phyloP scores from a whole-genome alignment of 2,113 vertebrate genomes.

The Saimiri boliviensis region DNA sequence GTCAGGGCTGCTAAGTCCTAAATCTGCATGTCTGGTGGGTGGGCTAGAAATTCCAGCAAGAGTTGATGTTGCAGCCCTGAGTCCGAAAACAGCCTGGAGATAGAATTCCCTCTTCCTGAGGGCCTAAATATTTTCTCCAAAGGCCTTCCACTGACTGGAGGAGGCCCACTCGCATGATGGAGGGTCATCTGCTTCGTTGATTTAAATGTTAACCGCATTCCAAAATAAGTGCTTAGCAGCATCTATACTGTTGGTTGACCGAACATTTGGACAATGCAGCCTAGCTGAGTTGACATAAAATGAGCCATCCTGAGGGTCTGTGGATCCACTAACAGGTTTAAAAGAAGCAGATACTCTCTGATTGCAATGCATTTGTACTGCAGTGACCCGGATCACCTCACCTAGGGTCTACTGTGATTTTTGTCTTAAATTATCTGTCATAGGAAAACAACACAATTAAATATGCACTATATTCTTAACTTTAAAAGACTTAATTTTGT shows the following conservation, averaged over 20 bases:
- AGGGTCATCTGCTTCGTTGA: background rate
- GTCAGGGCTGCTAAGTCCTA: background rate
- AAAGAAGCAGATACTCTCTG: background rate
- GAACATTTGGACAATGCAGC: background rate
- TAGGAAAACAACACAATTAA: background rate
- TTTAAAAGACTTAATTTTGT: background rate
- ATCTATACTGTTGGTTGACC: background rate
- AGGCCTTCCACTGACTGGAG: background rate
- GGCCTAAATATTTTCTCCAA: background rate
- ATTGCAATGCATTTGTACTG: background rate
- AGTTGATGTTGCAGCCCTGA: background rate
- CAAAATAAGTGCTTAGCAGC: background rate
- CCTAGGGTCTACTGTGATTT: background rate
- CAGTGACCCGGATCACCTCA: background rate
- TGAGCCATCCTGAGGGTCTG: background rate
- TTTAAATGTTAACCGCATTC: background rate
- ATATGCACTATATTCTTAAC: background rate
- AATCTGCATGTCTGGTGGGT: background rate
- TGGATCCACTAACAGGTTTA: background rate
- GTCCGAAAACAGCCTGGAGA: background rate
- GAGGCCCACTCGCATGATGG: background rate
- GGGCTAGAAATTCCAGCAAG: background rate
- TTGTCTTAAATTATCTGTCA: background rate
- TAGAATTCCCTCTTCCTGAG: background rate
- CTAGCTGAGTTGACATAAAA: background rate